A percentile compares a stretch with the other conserved stretches of the same genome.
These are phyloP conservation scores for Hemitrygon akajei DNA, from an alignment of 2,797 vertebrate genomes.

Conservation along the genomic window DNA sequence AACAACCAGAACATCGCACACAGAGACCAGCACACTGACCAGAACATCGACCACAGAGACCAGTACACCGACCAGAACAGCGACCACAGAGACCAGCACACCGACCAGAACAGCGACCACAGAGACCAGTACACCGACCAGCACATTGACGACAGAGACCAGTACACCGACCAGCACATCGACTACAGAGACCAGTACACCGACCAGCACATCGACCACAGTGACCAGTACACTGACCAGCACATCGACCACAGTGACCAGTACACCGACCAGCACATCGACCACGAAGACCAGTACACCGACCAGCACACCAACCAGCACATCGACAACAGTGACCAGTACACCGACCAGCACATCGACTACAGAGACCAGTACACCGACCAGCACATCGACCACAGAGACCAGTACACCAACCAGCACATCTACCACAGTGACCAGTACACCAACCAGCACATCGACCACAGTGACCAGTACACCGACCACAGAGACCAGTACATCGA, in stretches of 20 bases:
- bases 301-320: background rate
- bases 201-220: no score
- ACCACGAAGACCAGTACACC: background rate
- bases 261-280: background rate
- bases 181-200: no score
- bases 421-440: no score
- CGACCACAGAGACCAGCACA: background rate
- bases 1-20: no score
- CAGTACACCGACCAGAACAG: no score
- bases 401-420: background rate
- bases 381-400: no score
- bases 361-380: no score
- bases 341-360: background rate
- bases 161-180: no score
- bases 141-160: no score
- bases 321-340: background rate
- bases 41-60: background rate
- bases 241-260: no score
- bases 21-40: background rate
- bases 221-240: no score
- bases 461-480: background rate
- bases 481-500: background rate
- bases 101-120: background rate
- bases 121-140: background rate
- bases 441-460: background rate